Percentiles rank a stretch among this genome's conserved stretches.
Evolutionary conservation across 2,113 vertebrate species (phyloP).

Genomic region (Cettia cetti): DNA sequence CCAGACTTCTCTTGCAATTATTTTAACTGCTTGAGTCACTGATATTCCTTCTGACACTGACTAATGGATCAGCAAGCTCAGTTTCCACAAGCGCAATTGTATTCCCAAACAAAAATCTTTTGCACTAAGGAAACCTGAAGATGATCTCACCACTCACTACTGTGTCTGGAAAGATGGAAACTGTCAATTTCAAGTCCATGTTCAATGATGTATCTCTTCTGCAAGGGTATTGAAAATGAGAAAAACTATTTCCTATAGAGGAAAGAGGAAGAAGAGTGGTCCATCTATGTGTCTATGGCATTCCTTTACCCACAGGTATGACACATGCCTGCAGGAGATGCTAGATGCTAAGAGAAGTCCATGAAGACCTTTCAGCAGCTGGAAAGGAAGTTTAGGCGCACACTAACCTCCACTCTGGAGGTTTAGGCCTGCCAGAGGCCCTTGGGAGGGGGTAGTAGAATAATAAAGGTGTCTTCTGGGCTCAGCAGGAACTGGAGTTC

Average conservation of each 20-base stretch:
- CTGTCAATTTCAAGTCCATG: background rate
- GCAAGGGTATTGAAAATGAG: background rate
- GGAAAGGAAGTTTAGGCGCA: background rate
- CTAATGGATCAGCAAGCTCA: background rate
- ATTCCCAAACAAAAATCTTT: background rate
- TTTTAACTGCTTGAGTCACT: constrained; percentile 2
- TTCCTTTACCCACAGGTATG: background rate
- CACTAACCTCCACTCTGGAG: background rate
- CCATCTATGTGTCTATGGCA: background rate
- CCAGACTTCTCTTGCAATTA: constrained; percentile 27
- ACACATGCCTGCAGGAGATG: background rate
- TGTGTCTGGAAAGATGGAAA: background rate
- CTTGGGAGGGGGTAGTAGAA: background rate
- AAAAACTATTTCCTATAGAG: background rate
- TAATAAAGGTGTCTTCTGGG: background rate
- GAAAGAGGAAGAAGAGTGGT: background rate
- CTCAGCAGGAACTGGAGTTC: background rate
- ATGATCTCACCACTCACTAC: background rate
- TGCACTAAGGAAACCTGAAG: background rate
- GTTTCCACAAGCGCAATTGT: background rate
- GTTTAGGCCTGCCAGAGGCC: background rate
- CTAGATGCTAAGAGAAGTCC: background rate
- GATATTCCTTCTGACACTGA: constrained; percentile 11
- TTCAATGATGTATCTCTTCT: background rate
- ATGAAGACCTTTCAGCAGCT: background rate